phyloP scores from a whole-genome alignment of 2,888 invertebrate species.

The Tipula helvola region DNA sequence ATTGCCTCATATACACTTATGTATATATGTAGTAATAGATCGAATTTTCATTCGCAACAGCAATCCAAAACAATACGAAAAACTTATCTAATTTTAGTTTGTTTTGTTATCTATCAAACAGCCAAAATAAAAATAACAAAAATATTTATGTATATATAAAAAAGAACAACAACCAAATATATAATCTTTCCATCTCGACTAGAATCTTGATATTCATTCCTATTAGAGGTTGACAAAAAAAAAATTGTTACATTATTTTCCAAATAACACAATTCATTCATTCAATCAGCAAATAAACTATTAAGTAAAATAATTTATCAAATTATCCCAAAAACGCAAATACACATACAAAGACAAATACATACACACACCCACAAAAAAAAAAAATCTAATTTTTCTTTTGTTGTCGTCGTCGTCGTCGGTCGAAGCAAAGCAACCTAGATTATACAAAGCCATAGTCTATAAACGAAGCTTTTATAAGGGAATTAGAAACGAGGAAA shows the following conservation, averaged over 20 bases:
- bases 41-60: background rate
- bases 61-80: background rate
- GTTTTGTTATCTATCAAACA: background rate
- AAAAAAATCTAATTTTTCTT: background rate
- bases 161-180: background rate
- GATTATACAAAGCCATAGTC: too few species aligned
- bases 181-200: background rate
- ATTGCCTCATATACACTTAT: background rate
- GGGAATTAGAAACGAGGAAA: too few species aligned
- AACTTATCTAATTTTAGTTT: background rate
- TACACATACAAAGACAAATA: background rate
- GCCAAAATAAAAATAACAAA: background rate
- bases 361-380: background rate
- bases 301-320: conserved; percentile 4
- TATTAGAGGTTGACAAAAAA: background rate
- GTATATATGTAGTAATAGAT: background rate
- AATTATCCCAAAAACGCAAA: background rate
- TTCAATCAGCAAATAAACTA: conserved; percentile 4
- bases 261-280: background rate
- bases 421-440: too few species aligned
- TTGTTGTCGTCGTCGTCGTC: background rate
- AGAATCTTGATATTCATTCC: background rate
- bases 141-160: background rate
- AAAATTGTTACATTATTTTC: background rate
- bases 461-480: too few species aligned